Evolutionary conservation across 2,797 vertebrate species (phyloP).

Genomic region (Ciconia nigra): DNA sequence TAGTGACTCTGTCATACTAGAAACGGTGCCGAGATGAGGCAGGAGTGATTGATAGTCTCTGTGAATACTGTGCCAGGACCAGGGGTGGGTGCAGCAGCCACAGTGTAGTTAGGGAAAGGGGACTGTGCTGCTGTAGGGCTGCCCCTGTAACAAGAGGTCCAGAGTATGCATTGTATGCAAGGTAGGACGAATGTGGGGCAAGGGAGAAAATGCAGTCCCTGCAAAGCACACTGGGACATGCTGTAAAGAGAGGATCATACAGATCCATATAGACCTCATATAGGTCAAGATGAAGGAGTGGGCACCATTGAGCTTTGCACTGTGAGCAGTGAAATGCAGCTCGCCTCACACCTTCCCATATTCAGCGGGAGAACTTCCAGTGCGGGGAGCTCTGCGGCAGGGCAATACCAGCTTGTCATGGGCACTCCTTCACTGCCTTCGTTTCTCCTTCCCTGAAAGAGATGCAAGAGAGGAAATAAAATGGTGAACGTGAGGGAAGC

Average conservation of each 20-base stretch:
- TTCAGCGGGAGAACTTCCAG: background rate
- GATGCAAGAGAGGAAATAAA: background rate
- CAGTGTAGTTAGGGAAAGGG: background rate
- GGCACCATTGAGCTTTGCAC: background rate
- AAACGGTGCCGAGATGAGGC: background rate
- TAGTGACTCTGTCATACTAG: background rate
- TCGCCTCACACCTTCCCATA: fast-evolving
- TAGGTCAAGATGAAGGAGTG: background rate
- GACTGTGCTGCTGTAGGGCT: background rate
- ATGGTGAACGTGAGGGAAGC: background rate
- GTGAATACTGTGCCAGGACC: background rate
- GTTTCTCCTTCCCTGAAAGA: background rate
- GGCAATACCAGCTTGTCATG: background rate
- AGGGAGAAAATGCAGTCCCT: background rate
- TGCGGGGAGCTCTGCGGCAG: background rate
- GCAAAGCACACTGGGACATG: background rate
- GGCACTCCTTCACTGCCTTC: background rate
- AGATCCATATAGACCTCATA: background rate
- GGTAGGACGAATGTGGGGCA: background rate
- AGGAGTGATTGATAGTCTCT: background rate
- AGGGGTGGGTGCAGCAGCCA: background rate
- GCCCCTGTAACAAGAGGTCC: background rate
- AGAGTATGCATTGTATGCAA: too few relatives aligned
- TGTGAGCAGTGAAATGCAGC: background rate
- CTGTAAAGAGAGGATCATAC: background rate